A percentile compares a stretch with the other conserved stretches of the same genome.
These are phyloP conservation scores for Atherix ibis DNA, from an alignment of 2,888 invertebrate genomes.

Conservation along the genomic window DNA sequence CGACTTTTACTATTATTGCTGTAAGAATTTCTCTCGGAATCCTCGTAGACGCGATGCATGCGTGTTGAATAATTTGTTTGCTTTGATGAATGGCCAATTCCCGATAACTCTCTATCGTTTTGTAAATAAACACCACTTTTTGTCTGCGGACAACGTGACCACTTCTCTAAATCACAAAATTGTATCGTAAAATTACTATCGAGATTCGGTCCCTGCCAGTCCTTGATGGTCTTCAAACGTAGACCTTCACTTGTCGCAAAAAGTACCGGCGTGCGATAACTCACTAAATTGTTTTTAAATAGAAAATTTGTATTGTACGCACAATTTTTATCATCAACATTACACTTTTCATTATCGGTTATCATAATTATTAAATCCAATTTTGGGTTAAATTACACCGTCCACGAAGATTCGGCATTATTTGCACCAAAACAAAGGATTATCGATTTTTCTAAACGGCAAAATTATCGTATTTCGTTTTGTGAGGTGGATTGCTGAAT, in stretches of 20 bases:
- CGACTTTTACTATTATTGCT: conserved; percentile 4
- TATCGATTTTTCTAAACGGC: no score
- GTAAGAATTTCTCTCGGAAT: conserved; percentile 2
- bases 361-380: no score
- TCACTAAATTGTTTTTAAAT: conserved; percentile 12
- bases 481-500: no score
- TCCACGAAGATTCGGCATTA: no score
- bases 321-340: no score
- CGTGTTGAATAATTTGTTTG: conserved; percentile 9
- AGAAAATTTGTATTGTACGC: conserved; percentile 3
- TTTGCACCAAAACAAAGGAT: no score
- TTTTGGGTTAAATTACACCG: no score
- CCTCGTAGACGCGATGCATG: conserved; percentile 7
- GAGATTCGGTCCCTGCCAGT: conserved; percentile 2
- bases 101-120: no score
- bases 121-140: no score
- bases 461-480: conserved; percentile 3
- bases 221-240: conserved; percentile 19
- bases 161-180: conserved; percentile 12
- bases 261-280: conserved; percentile 24
- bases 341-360: no score
- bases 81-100: no score
- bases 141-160: no score
- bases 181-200: conserved; percentile 8
- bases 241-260: conserved; percentile 28